Base-by-base conservation (phyloP, 1,140 invertebrate genomes). In the Euura lappo region DNA sequence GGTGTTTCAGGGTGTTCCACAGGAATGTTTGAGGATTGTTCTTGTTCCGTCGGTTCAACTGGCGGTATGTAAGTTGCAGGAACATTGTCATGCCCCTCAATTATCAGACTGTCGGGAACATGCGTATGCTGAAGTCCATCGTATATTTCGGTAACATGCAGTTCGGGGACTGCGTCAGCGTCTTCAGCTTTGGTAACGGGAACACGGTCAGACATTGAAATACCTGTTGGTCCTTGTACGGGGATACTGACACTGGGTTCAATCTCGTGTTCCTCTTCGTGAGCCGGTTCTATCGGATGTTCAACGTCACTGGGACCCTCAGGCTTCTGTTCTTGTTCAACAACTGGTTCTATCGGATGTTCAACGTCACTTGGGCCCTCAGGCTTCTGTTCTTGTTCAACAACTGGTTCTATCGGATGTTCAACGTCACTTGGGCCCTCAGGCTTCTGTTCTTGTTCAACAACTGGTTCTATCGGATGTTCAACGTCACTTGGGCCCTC, bases 111-210 rank as follows among this genome's bases (percentile, higher is more conserved):
- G 44, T 79, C 70, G 2, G 80, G 72, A 3, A 72, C 47, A 46
- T 76, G 73, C 66, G 78, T 74, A 71, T 64, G 76, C 13, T 74
- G 76, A 51, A 68, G 70, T 10, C 72, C 68, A 6, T 68, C 11
- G 13, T 78, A 80, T 28, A 72, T 76, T 71, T 84, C 75, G 0
- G 80, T 80, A 1, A 80, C 64, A 28, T 77, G 76, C 6, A 73
- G 8, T 47, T 81, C 80, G 28, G 76, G 65, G 0, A 83, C 78
- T 0, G 79, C 72, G 45, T 82, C 80, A 44, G 80, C 79, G 44
- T 86, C 84, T 74, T 87, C 86, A 10, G 82, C 80, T 68, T 86
- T 86, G 6, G 79, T 79, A 67, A 80, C 85, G 11, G 85, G 85
- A 44, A 78, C 77, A 51, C 81, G 74, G 44, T 81, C 80, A 8